Percentiles rank a stretch among this genome's conserved stretches.
Evolutionary conservation across 2,113 vertebrate genomes (phyloP).

Genomic region (Gadus chalcogrammus): DNA sequence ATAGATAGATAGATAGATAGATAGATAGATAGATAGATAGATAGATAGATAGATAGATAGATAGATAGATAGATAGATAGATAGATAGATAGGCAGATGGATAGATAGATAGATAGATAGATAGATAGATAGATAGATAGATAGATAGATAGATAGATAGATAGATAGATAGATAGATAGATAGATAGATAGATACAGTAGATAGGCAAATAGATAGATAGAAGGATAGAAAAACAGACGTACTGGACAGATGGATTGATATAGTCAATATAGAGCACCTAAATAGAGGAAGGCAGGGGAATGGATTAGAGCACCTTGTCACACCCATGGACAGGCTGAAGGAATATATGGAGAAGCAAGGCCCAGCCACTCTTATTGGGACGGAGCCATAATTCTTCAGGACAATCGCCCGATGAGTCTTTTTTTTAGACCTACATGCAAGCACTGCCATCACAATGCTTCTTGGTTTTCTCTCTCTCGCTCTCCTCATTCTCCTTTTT

Average conservation of each 20-base stretch:
- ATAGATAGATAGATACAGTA: background rate
- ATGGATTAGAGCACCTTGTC: conserved; percentile 3
- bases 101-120: background rate
- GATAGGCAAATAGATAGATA: background rate
- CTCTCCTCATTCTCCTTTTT: conserved; percentile 1
- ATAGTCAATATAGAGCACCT: background rate
- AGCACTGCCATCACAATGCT: conserved; percentile 30
- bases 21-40: too few species aligned
- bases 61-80: too few species aligned
- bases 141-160: conserved; percentile 1
- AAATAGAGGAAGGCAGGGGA: background rate
- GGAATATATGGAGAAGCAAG: conserved; percentile 20
- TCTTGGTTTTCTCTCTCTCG: conserved; percentile 29
- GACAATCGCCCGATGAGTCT: conserved; percentile 37
- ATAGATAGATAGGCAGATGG: background rate
- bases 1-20: background rate
- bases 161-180: conserved; percentile 1
- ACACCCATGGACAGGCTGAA: conserved; percentile 11
- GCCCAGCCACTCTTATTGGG: conserved; percentile 23
- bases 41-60: background rate
- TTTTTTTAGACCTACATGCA: conserved; percentile 58
- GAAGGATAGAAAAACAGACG: background rate
- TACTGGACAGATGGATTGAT: background rate
- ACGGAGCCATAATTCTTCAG: conserved; percentile 42
- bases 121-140: conserved; percentile 2